Base-by-base conservation (phyloP, 2,888 invertebrate species). In the Drosophila prostipennis region DNA sequence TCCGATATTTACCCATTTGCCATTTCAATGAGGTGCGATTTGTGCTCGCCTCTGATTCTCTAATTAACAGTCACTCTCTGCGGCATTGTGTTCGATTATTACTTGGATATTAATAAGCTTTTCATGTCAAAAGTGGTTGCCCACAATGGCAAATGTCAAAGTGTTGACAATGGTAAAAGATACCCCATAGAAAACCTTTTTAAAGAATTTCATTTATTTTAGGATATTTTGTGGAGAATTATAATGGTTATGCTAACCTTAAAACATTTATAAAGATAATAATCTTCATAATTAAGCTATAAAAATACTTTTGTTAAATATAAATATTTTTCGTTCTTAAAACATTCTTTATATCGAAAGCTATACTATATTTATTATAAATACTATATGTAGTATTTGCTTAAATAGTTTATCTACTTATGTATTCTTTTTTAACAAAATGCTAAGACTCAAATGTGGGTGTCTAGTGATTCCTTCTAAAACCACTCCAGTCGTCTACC, bases 1-100 rank as follows among this genome's bases (percentile, higher is more conserved):
- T 40, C 63, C 45, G 51, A 49, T 63, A 58, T 32, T 57, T 55
- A 19, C 57, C 39, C 26, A 37, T 52, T 80, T 80, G 86, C 83
- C 77, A 85, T 80, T 86, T 75, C 43, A 68, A 61, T 61, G 60
- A 80, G 86, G 80, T 82, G 83, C 67, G 69, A 80, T 64, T 60
- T 85, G 77, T 40, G 46, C 59, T 65, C 51, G 68, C 68, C 49
- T 86, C 72, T 82, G 80, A 80, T 83, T 83, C 49, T 86, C 72
- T 82, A 82, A 80, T 83, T 83, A 80, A 72, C 55, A 58, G 36
- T 49, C 65, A 26, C 59, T 64, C 57, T 56, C 52, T 19, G n/a
- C 67, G 60, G 48, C 69, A 74, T 77, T 86, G 78, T 80, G 63
- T 64, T 71, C 60, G 70, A 72, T 72, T 72, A 77, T 56, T 72